These are phyloP conservation scores for Euclidia mi DNA, from an alignment of 2,888 invertebrate genomes.

Conservation along the genomic window DNA sequence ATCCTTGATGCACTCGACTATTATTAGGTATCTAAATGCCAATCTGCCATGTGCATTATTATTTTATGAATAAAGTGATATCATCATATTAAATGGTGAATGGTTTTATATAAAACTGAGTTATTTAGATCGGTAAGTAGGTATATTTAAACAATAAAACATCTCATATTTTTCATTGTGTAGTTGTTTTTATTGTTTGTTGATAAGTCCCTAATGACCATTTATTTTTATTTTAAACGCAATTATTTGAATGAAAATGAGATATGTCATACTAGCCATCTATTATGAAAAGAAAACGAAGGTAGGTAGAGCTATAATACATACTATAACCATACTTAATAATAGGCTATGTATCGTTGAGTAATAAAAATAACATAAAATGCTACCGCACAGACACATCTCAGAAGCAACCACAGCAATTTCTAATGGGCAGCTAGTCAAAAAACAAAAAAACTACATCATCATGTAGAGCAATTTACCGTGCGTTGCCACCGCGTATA, in stretches of 20 bases:
- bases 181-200: not conserved
- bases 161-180: not conserved
- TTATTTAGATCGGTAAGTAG: too few relatives aligned
- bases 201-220: not conserved
- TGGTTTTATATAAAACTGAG: slow-evolving; percentile 1
- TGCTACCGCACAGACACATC: slow-evolving; percentile 1
- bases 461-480: slow-evolving; percentile 57
- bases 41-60: slow-evolving; percentile 21
- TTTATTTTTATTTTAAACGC: not conserved
- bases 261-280: not conserved
- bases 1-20: slow-evolving; percentile 60
- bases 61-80: slow-evolving; percentile 25
- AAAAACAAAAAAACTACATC: slow-evolving; percentile 41
- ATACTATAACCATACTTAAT: slow-evolving; percentile 2
- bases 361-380: slow-evolving; percentile 9
- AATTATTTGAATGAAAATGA: not conserved
- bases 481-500: slow-evolving; percentile 59
- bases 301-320: not conserved
- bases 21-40: slow-evolving; percentile 42
- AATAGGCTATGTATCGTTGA: not conserved
- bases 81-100: slow-evolving; percentile 22
- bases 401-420: slow-evolving; percentile 27
- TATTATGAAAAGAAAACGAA: not conserved
- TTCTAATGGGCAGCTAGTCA: slow-evolving; percentile 46
- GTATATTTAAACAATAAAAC: not conserved